Evolutionary conservation across 2,888 invertebrate genomes (phyloP), one percentile per base, ranked within the genome.

Genomic region (Lithophane socia): DNA sequence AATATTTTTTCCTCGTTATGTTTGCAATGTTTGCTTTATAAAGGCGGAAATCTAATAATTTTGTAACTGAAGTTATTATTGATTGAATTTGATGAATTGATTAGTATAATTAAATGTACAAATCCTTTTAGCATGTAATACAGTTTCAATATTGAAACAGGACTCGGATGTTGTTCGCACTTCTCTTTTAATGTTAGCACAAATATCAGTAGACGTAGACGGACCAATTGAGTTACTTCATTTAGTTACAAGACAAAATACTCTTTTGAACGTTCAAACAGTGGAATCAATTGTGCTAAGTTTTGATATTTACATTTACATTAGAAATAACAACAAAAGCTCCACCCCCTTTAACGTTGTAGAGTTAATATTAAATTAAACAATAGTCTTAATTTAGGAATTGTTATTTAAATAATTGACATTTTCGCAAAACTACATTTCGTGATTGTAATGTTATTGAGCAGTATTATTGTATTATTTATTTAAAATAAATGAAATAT

Each of bases 71-170:
- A 64, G 64, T 73, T 79, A 82, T 88, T n/a, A n/a, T n/a, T n/a
- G n/a, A n/a, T n/a, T n/a, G n/a, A n/a, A n/a, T n/a, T n/a, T n/a
- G n/a, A n/a, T n/a, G n/a, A n/a, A n/a, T 88, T 79, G 78, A 82
- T 77, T 79, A 79, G 61, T 75, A 71, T 64, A 82, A 82, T 84
- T 81, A 78, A 86, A 77, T 71, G 68, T 84, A 77, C 79, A 86
- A 79, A 86, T 82, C 77, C 80, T 84, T 81, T 87, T 49, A 69
- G 71, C 63, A 67, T 80, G 64, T 82, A 77, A 87, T 81, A 79
- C 75, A 75, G 76, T 74, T 81, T 68, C 73, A 87, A 87, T 88
- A 80, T 87, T 88, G 75, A 77, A 88, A 81, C 81, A 84, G 81
- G 85, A 75, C 61, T 73, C 73, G 77, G 72, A 82, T 77, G 66